Evolutionary conservation across 2,888 invertebrate genomes (phyloP).

Genomic region (Zelleria hepariella): DNA sequence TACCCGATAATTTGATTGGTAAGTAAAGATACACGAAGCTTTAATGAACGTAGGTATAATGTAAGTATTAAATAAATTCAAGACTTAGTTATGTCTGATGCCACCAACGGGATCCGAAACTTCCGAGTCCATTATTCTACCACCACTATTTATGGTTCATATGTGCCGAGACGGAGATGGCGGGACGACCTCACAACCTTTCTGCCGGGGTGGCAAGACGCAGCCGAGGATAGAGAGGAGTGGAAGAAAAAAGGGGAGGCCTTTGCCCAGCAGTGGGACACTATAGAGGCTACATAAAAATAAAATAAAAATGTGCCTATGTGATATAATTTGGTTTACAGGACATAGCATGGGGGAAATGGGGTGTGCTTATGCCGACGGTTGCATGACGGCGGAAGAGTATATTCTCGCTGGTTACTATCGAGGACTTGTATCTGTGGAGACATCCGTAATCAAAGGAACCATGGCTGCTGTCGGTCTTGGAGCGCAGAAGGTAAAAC

Average conservation of each 20-base stretch:
- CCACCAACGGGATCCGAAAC: too few species aligned
- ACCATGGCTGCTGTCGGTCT: constrained; percentile 90
- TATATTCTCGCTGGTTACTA: constrained; percentile 84
- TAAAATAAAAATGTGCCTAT: too few species aligned
- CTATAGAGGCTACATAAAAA: too few species aligned
- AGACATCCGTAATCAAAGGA: constrained; percentile 75
- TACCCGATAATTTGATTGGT: constrained; percentile 35
- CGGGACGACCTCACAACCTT: too few species aligned
- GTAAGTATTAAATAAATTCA: background rate
- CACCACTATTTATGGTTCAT: too few species aligned
- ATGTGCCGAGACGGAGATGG: too few species aligned
- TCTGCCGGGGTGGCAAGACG: too few species aligned
- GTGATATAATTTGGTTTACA: constrained; percentile 10
- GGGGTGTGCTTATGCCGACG: constrained; percentile 93
- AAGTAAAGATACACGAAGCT: constrained; percentile 68
- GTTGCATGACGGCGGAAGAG: constrained; percentile 84
- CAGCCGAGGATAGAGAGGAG: too few species aligned
- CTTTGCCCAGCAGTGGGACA: too few species aligned
- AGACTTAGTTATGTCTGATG: too few species aligned
- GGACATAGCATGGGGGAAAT: constrained; percentile 81
- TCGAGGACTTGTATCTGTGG: constrained; percentile 77
- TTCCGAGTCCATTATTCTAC: too few species aligned
- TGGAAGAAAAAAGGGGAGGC: too few species aligned
- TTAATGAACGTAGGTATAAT: background rate
- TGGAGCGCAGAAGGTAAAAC: constrained; percentile 56